A percentile compares a stretch with the other conserved stretches of the same genome.
Conservation (phyloP, 2,797 vertebrate genomes). For the Triplophysa yarkandensis region DNA sequence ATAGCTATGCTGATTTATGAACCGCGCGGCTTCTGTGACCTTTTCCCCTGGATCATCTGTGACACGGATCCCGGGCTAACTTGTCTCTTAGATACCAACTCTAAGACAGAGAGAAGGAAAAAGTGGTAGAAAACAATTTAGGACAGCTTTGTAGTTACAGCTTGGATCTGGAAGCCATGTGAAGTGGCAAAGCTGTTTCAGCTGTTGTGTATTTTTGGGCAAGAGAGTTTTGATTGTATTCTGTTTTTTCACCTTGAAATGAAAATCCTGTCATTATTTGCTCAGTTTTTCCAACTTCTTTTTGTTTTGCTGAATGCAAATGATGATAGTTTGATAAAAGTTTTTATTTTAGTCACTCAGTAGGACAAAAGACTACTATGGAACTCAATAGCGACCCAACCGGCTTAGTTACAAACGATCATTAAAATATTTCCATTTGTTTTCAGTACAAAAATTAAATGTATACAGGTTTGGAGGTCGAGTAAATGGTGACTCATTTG, state of each 20-base stretch:
- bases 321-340: too few relatives aligned
- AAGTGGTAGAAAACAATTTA: slow-evolving; percentile 3
- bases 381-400: too few relatives aligned
- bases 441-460: too few relatives aligned
- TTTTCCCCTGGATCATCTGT: slow-evolving; percentile 42
- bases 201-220: neutral
- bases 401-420: too few relatives aligned
- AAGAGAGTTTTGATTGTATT: neutral
- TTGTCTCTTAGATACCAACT: slow-evolving; percentile 58
- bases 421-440: too few relatives aligned
- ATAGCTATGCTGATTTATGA: slow-evolving; percentile 57
- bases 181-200: slow-evolving; percentile 13
- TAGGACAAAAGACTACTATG: too few relatives aligned
- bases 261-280: too few relatives aligned
- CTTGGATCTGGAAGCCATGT: slow-evolving; percentile 16
- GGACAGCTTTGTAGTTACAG: slow-evolving; percentile 1
- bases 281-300: too few relatives aligned
- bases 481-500: too few relatives aligned
- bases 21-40: slow-evolving; percentile 54
- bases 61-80: slow-evolving; percentile 20
- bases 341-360: too few relatives aligned
- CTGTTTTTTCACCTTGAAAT: neutral
- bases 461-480: too few relatives aligned
- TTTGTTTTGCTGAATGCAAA: too few relatives aligned
- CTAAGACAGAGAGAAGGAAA: neutral